Base-by-base conservation (phyloP, 2,113 vertebrate genomes). In the Sebastes fasciatus region DNA sequence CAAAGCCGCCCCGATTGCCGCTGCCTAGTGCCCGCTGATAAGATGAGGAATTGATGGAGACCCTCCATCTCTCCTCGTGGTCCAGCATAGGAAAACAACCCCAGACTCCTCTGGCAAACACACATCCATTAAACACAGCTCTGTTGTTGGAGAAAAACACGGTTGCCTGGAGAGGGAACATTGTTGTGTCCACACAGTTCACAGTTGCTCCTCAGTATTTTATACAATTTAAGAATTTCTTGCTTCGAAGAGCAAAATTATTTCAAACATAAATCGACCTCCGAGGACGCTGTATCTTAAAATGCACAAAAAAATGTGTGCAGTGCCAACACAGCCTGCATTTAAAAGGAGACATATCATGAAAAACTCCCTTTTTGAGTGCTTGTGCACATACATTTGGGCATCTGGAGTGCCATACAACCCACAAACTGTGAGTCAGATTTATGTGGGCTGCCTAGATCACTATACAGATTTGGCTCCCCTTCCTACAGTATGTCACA, bases 91-190 rank as follows among this genome's bases (percentile, higher is more conserved):
- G 62, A 90, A 91, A 91, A 91, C 83, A 85, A 67, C 63, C 54
- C 77, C 61, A 90, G 84, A 77, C 66, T 88, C 52, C 52, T 80
- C 77, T 91, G 86, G 89, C 90, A 88, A 91, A 93, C 68, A 78
- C 34, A 82, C 52, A 80, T 77, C 88, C 84, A 87, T 88, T 89
- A 86, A 90, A 90, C 86, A 71, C 19, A 58, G 83, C 65, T 73
- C 74, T 85, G 80, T 81, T 83, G 60, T 84, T 63, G 45, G 71
- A 79, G 79, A 91, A 88, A 92, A 86, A 83, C 90, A 90, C 2
- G 34, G 93, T 92, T 94, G 90, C 93, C 91, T 89, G 77, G 91
- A 83, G 88, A 91, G 79, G 64, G 76, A 88, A 83, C 72, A 87
- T 8, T 90, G 90, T 91, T 91, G 75, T 91, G 83, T 83, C 82